phyloP scores from a whole-genome alignment of 2,888 invertebrate species.

The Cryptus armator region DNA sequence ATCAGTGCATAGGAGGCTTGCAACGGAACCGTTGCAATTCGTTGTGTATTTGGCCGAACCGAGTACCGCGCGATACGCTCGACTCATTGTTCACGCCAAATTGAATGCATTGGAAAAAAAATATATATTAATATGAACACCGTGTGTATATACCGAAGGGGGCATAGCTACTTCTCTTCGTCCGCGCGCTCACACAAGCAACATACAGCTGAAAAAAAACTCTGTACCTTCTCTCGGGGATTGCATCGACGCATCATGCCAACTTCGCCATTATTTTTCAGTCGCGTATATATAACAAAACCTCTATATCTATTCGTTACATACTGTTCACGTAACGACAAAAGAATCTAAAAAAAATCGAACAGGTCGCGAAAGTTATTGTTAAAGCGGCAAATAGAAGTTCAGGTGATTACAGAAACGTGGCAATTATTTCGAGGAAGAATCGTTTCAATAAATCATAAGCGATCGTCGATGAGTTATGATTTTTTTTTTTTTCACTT shows the following conservation, averaged over 20 bases:
- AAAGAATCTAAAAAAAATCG: not conserved
- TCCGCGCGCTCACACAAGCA: constrained; percentile 42
- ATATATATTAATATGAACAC: constrained; percentile 78
- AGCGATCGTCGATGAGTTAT: not conserved
- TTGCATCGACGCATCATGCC: constrained; percentile 40
- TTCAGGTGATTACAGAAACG: not conserved
- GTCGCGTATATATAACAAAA: constrained; percentile 10
- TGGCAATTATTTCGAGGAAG: not conserved
- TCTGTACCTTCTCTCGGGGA: constrained; percentile 49
- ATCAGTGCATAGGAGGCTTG: constrained; percentile 48
- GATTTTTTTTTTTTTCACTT: not conserved
- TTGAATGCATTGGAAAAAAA: constrained; percentile 75
- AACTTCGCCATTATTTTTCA: constrained; percentile 18
- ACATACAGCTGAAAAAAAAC: constrained; percentile 24
- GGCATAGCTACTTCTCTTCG: constrained; percentile 57
- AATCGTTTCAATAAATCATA: too few species aligned
- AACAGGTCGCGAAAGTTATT: not conserved
- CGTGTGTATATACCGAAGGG: constrained; percentile 67
- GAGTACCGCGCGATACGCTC: constrained; percentile 69
- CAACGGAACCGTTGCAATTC: constrained; percentile 66
- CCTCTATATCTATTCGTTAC: constrained; percentile 39
- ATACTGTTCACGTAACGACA: constrained; percentile 25
- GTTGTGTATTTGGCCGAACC: constrained; percentile 73
- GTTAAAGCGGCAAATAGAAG: not conserved
- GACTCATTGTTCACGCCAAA: constrained; percentile 77